Base-by-base conservation (phyloP, 2,113 vertebrate genomes). In the Cervus canadensis region DNA sequence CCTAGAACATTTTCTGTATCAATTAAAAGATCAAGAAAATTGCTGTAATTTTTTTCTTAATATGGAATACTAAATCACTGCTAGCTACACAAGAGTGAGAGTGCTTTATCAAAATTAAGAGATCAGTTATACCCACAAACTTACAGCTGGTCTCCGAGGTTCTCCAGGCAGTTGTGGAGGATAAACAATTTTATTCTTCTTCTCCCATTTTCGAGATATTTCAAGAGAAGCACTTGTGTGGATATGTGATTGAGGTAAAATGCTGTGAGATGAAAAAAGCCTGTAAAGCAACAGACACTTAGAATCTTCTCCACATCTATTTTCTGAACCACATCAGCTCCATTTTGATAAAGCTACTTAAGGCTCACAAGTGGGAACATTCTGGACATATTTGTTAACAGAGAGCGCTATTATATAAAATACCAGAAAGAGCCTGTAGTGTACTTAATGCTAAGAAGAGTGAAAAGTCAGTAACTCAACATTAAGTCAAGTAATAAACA, bases 81-180 rank as follows among this genome's bases (percentile, higher is more conserved):
- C 43, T 78, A 36, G 83, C 40, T 91, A 94, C 40, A 8, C 7
- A 81, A 96, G 17, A 92, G 26, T 64, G 85, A 74, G 19, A 17
- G 2, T 11, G 33, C 36, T 62, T 94, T 33, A 97, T 60, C 43
- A 96, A 91, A 87, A 85, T 36, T 36, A 95, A 85, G 43, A 89
- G 23, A 67, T 84, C 25, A 62, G 25, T 86, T 97, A 57, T 74
- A 89, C 59, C 96, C 86, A 67, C 62, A 84, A 71, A 97, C 99
- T 99, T 98, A 99, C 99, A 2, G 99, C 99, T 48, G 99, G 99
- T 98, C 99, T 99, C 92, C 98, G 99, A 54, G 99, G 98, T 36
- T 99, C 99, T 21, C 99, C 99, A 0, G 99, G 99, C 50, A 98
- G 98, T 96, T 99, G 99, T 0, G 99, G 99, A 3, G 99, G 99